A percentile compares a stretch with the other conserved stretches of the same genome.
phyloP scores from a whole-genome alignment of 2,113 vertebrate genomes.

The Erythrocebus patas region DNA sequence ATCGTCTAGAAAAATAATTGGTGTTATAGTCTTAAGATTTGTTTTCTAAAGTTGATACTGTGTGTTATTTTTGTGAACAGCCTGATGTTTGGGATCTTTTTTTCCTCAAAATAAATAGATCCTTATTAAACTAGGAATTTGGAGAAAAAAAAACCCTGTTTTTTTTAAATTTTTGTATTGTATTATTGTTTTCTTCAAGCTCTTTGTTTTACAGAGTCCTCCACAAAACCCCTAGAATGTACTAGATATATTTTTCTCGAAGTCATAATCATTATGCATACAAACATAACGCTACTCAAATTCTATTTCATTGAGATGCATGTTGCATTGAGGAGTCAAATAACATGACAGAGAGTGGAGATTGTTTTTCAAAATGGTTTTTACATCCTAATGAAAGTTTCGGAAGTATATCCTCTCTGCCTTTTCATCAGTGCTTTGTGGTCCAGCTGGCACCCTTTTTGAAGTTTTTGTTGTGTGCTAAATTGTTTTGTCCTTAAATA shows the following conservation, averaged over 20 bases:
- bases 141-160: constrained; percentile 56
- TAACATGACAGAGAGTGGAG: not conserved
- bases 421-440: not conserved
- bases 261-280: not conserved
- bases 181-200: not conserved
- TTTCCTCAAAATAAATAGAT: no score
- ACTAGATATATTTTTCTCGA: constrained; percentile 3
- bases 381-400: not conserved
- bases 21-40: constrained; percentile 71
- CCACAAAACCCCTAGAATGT: constrained; percentile 13
- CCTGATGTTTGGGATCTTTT: no score
- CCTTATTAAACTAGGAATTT: constrained; percentile 66
- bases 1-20: constrained; percentile 66
- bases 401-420: not conserved
- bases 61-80: no score
- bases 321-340: not conserved
- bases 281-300: not conserved
- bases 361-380: not conserved
- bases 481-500: not conserved
- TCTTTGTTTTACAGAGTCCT: constrained; percentile 35
- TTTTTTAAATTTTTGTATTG: constrained; percentile 65
- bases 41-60: constrained; percentile 63
- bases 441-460: not conserved
- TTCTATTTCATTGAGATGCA: not conserved
- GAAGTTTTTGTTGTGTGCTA: not conserved